phyloP scores from a whole-genome alignment of 2,113 vertebrate species.

The Poeciliopsis occidentalis region DNA sequence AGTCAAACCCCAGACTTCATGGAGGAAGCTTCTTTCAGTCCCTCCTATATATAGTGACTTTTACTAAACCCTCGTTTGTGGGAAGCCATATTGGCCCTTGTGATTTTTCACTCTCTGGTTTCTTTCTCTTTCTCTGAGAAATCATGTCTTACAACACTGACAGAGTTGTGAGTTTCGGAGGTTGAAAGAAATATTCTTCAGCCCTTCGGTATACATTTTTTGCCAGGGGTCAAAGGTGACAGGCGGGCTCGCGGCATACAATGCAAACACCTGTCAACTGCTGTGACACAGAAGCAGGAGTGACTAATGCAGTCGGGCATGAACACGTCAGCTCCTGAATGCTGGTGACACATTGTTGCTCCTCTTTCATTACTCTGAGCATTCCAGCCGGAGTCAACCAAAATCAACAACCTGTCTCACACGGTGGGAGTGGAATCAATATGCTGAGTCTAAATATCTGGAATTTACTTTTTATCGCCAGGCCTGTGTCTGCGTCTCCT shows the following conservation, averaged over 20 bases:
- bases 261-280: conserved; percentile 36
- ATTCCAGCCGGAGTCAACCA: conserved; percentile 31
- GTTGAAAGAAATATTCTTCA: conserved; percentile 10
- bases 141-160: background rate
- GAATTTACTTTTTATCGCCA: conserved; percentile 31
- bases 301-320: conserved; percentile 38
- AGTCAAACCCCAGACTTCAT: background rate
- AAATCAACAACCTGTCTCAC: conserved; percentile 42
- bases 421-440: conserved; percentile 24
- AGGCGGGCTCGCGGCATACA: conserved; percentile 46
- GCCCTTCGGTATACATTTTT: conserved; percentile 10
- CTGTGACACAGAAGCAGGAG: conserved; percentile 23
- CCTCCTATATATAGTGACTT: background rate
- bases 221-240: conserved; percentile 50
- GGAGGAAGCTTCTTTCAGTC: background rate
- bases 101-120: background rate
- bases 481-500: conserved; percentile 30
- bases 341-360: conserved; percentile 19
- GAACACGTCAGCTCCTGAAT: conserved; percentile 48
- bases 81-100: background rate
- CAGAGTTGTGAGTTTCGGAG: conserved; percentile 2
- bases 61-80: conserved; percentile 7
- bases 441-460: conserved; percentile 56
- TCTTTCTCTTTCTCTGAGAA: conserved; percentile 3
- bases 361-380: conserved; percentile 42